Evolutionary conservation across 2,113 vertebrate genomes (phyloP), one percentile per base, ranked within the genome.

Genomic region (Crypturellus undulatus): DNA sequence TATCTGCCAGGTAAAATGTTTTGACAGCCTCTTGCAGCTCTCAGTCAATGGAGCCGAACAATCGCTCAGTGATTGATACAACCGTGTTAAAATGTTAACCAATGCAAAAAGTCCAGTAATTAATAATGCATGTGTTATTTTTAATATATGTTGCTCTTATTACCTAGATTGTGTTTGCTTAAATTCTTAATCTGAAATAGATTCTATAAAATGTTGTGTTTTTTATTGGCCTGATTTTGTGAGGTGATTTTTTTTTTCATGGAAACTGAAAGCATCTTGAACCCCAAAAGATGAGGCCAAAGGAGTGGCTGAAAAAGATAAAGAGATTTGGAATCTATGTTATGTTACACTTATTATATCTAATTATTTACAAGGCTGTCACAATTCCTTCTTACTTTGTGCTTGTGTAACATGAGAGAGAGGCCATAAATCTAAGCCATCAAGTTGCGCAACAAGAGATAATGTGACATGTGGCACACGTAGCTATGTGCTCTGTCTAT

Each of bases 1-100:
- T 78, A 98, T 98, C 97, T 99, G 99, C 97, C 99, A 99, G 99
- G 99, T 99, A 98, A 96, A 96, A 98, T 97, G 89, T 95, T 97
- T 97, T 97, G 96, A 97, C 93, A 95, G 95, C 83, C 72, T 92
- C 96, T 97, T 84, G 88, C 62, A 90, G 21, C 89, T 73, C 96
- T 95, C 94, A 84, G 54, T 84, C 90, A 84, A 21, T 95, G 94
- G 49, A 96, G 89, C 84, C 62, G 60, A 98, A 92, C 67, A 94
- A 81, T 75, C 93, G 30, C 88, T 87, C 91, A 75, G 72, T 84
- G 78, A 86, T 84, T 90, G 87, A 80, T 94, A 77, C 52, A 93
- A 56, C 73, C 90, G 47, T 87, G 84, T 96, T 95, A 92, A 93
- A 84, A 96, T 85, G 83, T 93, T 96, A 96, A 92, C 76, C 91